Base-by-base conservation (phyloP, 1,140 invertebrate species). In the Danaus plexippus region DNA sequence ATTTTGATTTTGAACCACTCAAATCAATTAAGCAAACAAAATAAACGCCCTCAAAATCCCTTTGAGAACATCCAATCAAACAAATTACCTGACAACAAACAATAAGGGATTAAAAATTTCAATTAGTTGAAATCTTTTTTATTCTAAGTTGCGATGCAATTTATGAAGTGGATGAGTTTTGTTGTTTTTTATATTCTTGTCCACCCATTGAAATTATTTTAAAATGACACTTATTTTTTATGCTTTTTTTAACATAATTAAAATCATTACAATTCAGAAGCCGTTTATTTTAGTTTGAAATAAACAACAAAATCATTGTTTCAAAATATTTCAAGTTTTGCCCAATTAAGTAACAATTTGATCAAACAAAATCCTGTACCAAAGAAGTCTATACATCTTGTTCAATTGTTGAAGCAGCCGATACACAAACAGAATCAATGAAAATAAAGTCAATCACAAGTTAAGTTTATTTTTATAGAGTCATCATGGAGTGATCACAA, bases 401-500 rank as follows among this genome's bases (percentile, higher is more conserved):
- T 32, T 32, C 22, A 32, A 32, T 32, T 32, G 22, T 32, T 32
- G 22, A 6, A 32, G 5, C 54, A 43, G 63, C 56, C 63, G 67
- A 64, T 67, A 69, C 54, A 56, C 71, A 72, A 75, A 78, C 61
- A 74, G 65, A 79, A 79, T 82, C 77, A 80, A 77, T 60, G 67
- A 75, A 62, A 63, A 70, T 69, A 69, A 71, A 66, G 69, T 79
- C 77, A 75, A 78, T 80, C 77, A 77, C 65, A 50, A 48, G 41
- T 32, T 67, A 80, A 80, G 69, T 80, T 79, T 73, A 66, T 64
- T 68, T 62, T 65, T 64, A 68, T 73, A 59, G 71, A 32, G 22
- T 32, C 22, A 32, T 32, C 22, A 67, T 80, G 70, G 71, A 60
- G 70, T 74, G 75, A 81, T 81, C 78, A 80, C 77, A 84, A 85